Conservation (phyloP, 2,888 invertebrate species). For the Meiosimyza decipiens region DNA sequence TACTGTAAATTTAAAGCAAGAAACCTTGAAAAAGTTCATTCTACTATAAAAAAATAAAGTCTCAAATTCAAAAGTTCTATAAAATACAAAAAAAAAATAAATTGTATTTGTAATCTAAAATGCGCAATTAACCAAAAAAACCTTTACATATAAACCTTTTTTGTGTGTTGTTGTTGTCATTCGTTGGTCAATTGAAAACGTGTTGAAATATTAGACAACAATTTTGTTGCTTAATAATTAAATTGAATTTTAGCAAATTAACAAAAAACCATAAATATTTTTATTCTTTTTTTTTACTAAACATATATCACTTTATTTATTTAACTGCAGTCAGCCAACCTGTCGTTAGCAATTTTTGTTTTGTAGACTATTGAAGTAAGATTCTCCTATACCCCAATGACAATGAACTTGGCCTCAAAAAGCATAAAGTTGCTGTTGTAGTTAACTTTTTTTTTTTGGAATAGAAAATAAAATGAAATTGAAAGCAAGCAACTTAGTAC, state of each 20-base stretch:
- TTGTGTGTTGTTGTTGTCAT: background rate
- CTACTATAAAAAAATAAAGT: background rate
- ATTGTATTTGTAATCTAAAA: constrained; percentile 9
- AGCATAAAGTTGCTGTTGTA: constrained; percentile 2
- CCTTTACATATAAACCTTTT: background rate
- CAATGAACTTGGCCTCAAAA: constrained; percentile 44
- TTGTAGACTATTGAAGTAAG: background rate
- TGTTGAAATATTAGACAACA: constrained; percentile 33
- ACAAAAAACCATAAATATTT: constrained; percentile 1
- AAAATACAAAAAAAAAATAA: constrained; percentile 3
- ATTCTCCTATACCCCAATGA: constrained; percentile 22
- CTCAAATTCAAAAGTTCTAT: constrained; percentile 12
- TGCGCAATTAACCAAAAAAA: constrained; percentile 26
- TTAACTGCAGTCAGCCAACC: background rate
- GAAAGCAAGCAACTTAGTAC: constrained; percentile 26
- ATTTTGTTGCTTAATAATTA: constrained; percentile 12
- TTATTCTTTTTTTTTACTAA: constrained; percentile 4
- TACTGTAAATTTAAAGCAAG: constrained; percentile 8
- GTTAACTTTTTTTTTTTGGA: constrained; percentile 8
- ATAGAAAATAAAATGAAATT: constrained; percentile 23
- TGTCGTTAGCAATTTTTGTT: constrained; percentile 10
- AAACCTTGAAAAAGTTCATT: constrained; percentile 40
- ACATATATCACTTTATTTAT: background rate
- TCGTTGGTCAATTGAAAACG: constrained; percentile 22
- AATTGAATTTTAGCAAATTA: constrained; percentile 15